Evolutionary conservation across 2,888 invertebrate genomes (phyloP).

Genomic region (Drosophila anomalata): DNA sequence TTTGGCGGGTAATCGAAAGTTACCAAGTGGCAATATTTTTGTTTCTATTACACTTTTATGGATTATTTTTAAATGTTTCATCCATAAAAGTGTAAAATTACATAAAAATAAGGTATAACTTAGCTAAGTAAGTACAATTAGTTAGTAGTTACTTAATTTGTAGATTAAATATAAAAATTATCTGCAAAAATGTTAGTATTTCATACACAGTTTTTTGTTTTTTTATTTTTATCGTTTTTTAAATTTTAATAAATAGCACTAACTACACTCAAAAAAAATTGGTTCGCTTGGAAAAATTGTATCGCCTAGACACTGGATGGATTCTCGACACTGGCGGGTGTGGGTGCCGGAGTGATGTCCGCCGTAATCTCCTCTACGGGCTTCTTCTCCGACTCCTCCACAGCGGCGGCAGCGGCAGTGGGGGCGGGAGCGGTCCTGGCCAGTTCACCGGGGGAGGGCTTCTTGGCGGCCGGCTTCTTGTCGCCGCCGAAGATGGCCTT

Average conservation of each 20-base stretch:
- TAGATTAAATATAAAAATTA: background rate
- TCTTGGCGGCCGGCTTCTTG: slow-evolving; percentile 62
- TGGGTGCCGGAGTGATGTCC: slow-evolving; percentile 33
- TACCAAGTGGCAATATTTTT: background rate
- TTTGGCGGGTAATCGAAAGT: background rate
- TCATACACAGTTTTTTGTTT: background rate
- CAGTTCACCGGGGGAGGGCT: slow-evolving; percentile 41
- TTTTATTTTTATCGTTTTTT: background rate
- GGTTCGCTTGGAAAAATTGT: slow-evolving; percentile 21
- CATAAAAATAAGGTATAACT: background rate
- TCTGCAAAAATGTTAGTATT: background rate
- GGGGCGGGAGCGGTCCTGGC: slow-evolving; percentile 27
- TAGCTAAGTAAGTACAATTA: too few species aligned
- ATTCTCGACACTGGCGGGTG: slow-evolving; percentile 36
- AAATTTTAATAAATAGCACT: slow-evolving; percentile 50
- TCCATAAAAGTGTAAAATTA: background rate
- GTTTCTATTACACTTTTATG: background rate
- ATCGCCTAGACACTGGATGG: slow-evolving; percentile 59
- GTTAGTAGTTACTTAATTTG: background rate
- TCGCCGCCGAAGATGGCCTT: slow-evolving; percentile 79
- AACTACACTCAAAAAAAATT: slow-evolving; percentile 45
- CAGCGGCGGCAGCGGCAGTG: background rate
- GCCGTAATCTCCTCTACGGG: slow-evolving; percentile 18
- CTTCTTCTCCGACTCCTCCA: slow-evolving; percentile 13
- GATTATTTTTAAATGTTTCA: background rate